Percentiles rank a stretch among this genome's conserved stretches.
Conservation (phyloP, 2,113 vertebrate species). For the Grammomys dolichurus region DNA sequence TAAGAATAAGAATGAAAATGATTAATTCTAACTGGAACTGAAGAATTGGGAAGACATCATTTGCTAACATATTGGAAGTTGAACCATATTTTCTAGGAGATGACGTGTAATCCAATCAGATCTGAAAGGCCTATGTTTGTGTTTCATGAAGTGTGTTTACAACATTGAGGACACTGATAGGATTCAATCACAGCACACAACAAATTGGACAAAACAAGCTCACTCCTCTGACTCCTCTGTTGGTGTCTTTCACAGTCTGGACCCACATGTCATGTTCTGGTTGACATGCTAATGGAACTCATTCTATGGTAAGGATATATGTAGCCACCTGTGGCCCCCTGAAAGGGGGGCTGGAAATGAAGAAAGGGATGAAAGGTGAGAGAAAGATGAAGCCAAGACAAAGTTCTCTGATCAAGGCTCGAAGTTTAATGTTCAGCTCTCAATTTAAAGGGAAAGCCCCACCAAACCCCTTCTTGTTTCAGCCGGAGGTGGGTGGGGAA, state of each 20-base stretch:
- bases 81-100: background rate
- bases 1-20: background rate
- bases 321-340: too few relatives aligned
- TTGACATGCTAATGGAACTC: background rate
- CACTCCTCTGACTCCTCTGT: background rate
- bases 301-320: too few relatives aligned
- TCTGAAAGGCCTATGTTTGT: background rate
- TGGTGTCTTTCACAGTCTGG: background rate
- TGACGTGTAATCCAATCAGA: background rate
- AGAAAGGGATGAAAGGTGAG: too few relatives aligned
- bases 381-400: too few relatives aligned
- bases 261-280: background rate
- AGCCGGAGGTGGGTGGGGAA: too few relatives aligned
- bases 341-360: too few relatives aligned
- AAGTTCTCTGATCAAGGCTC: too few relatives aligned
- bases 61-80: background rate
- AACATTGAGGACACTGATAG: background rate
- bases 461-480: too few relatives aligned
- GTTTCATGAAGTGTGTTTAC: background rate
- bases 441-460: too few relatives aligned
- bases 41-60: background rate
- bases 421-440: too few relatives aligned
- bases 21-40: background rate
- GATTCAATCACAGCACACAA: background rate
- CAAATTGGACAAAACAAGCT: background rate